Evolutionary conservation across 1,140 invertebrate genomes (phyloP).

Genomic region (Leptinotarsa lineolata): DNA sequence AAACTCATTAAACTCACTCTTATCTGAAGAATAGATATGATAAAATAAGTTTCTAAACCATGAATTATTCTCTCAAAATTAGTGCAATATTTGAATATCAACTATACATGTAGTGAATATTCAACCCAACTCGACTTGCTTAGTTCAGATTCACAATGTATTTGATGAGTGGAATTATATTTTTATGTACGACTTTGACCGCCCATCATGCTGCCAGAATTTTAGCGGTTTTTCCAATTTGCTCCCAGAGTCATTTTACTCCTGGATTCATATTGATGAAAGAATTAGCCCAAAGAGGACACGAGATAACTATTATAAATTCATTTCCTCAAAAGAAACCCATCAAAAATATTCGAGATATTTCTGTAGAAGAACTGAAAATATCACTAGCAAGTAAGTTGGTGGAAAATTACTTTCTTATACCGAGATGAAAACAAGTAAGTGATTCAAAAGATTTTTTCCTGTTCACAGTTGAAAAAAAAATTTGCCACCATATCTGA

Average conservation of each 20-base stretch:
- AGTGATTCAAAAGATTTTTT: no score
- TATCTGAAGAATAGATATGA: no score
- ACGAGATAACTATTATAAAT: slow-evolving; percentile 57
- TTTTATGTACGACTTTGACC: not conserved
- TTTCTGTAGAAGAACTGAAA: slow-evolving; percentile 31
- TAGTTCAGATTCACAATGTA: no score
- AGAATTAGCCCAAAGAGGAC: slow-evolving; percentile 57
- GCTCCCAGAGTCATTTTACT: slow-evolving; percentile 62
- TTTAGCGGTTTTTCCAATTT: slow-evolving; percentile 57
- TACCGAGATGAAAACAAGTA: no score
- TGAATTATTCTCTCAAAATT: no score
- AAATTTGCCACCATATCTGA: no score
- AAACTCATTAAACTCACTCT: no score
- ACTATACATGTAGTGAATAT: no score
- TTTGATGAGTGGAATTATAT: not conserved
- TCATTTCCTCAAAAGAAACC: slow-evolving; percentile 50
- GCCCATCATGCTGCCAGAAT: slow-evolving; percentile 23
- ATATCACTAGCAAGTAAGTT: slow-evolving; percentile 20
- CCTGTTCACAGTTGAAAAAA: no score
- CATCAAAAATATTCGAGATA: slow-evolving; percentile 34
- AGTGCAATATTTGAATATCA: no score
- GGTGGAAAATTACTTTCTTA: not conserved
- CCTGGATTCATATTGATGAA: slow-evolving; percentile 61
- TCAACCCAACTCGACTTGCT: no score
- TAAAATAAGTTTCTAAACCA: no score